Evolutionary conservation across 1,140 invertebrate genomes (phyloP).

Genomic region (Liolophura sinensis): DNA sequence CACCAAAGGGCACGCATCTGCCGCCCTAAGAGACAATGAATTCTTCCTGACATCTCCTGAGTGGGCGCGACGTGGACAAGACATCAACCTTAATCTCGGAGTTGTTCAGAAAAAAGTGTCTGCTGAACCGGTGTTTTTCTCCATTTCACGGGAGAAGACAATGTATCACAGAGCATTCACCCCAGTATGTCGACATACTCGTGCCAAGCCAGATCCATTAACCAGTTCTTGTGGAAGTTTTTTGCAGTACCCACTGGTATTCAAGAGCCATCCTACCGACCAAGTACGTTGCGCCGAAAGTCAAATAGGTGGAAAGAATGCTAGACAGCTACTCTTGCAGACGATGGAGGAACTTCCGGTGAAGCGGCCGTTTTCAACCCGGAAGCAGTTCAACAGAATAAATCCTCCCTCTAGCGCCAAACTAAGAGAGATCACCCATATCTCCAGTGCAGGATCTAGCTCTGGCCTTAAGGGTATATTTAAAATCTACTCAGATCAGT

Average conservation of each 20-base stretch:
- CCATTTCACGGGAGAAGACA: conserved; percentile 39
- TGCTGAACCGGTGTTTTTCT: conserved; percentile 11
- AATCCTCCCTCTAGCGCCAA: conserved; percentile 37
- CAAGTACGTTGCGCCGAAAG: conserved; percentile 24
- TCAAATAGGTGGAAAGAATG: conserved; percentile 37
- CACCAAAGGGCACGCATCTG: conserved; percentile 37
- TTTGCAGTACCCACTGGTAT: conserved; percentile 7
- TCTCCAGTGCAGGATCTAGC: conserved; percentile 20
- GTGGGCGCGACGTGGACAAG: conserved; percentile 35
- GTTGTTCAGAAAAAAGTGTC: neutral
- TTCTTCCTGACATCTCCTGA: conserved; percentile 44
- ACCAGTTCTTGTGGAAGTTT: conserved; percentile 12
- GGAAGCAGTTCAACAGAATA: conserved; percentile 12
- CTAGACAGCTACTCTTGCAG: conserved; percentile 36
- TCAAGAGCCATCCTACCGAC: conserved; percentile 5
- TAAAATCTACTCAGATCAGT: conserved; percentile 46
- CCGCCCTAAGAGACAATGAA: conserved; percentile 45
- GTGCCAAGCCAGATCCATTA: conserved; percentile 10
- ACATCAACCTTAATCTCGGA: conserved; percentile 8
- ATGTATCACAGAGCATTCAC: conserved; percentile 35
- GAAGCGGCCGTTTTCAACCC: conserved; percentile 20
- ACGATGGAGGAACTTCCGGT: conserved; percentile 32
- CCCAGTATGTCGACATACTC: conserved; percentile 26
- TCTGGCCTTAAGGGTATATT: conserved; percentile 41
- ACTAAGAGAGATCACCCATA: conserved; percentile 23